Evolutionary conservation across 2,888 invertebrate genomes (phyloP), one percentile per base, ranked within the genome.

Genomic region (Dioctria rufipes): DNA sequence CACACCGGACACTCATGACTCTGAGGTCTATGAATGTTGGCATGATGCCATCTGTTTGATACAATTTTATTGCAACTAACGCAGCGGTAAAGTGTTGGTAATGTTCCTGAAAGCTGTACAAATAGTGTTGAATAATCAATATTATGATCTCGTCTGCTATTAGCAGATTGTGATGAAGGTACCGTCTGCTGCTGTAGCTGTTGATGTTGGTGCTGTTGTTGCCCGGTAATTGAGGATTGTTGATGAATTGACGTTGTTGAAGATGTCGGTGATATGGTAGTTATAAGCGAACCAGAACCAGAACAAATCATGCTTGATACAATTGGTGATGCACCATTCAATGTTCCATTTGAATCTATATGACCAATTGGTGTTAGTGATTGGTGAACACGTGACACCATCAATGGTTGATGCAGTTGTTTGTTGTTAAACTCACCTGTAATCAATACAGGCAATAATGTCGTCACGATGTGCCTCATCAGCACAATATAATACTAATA

Each of bases 41-140:
- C 90, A 86, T 92, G 92, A 85, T 92, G 92, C 92, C 92, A 92
- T 84, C 92, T 90, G 87, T 92, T 92, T 85, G 91, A 91, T 83
- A 92, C 92, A 84, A 90, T 91, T 87, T 92, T 92, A 84, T 91
- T 91, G 88, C 92, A 92, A 85, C 91, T 89, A 83, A 91, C 90
- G 86, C 93, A 93, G 84, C 90, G 90, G 87, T 91, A 92, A 81
- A 91, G 87, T 54, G 90, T 90, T 75, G 89, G 89, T 85, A 89
- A 83, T 4, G 89, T 89, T 80, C 89, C 89, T 77, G 89, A 87
- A 65, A 89, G 84, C 83, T 89, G 89, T 81, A 89, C 88, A 83
- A 89, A 89, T 42, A 89, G 84, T 79, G 89, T 87, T 37, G 89
- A 89, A 83, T 89, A 89, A 82, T 89, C 89, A 82, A 89, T 89